phyloP scores from a whole-genome alignment of 2,113 vertebrate genomes.

The Cavia porcellus region DNA sequence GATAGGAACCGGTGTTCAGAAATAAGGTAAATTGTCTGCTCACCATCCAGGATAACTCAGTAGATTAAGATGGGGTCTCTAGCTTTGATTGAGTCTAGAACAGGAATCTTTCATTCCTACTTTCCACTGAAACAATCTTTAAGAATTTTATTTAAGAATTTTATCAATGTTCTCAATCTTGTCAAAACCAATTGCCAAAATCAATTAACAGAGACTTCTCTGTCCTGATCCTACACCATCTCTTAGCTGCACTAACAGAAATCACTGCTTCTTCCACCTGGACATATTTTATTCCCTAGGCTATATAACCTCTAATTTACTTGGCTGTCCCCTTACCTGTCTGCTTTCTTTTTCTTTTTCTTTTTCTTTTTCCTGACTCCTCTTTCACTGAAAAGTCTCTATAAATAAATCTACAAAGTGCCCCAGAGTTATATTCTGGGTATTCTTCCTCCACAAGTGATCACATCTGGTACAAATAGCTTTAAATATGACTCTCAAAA shows the following conservation, averaged over 20 bases:
- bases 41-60: neutral
- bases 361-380: neutral
- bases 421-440: neutral
- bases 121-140: constrained; percentile 34
- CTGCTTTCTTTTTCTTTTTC: constrained; percentile 35
- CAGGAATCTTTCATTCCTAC: constrained; percentile 21
- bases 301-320: neutral
- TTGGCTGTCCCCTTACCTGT: neutral
- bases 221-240: neutral
- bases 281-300: constrained; percentile 9
- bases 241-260: constrained; percentile 19
- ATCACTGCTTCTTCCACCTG: neutral
- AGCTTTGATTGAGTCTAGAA: neutral
- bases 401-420: neutral
- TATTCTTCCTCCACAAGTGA: neutral
- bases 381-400: constrained; percentile 1
- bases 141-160: constrained; percentile 37
- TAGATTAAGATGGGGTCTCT: neutral
- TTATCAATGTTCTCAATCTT: constrained; percentile 25
- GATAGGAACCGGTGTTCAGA: neutral
- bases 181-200: neutral
- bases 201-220: constrained; percentile 12
- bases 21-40: neutral
- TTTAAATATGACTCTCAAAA: constrained; percentile 46
- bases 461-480: neutral